Base-by-base conservation (phyloP, 2,888 invertebrate species). In the Drosophila mettleri region DNA sequence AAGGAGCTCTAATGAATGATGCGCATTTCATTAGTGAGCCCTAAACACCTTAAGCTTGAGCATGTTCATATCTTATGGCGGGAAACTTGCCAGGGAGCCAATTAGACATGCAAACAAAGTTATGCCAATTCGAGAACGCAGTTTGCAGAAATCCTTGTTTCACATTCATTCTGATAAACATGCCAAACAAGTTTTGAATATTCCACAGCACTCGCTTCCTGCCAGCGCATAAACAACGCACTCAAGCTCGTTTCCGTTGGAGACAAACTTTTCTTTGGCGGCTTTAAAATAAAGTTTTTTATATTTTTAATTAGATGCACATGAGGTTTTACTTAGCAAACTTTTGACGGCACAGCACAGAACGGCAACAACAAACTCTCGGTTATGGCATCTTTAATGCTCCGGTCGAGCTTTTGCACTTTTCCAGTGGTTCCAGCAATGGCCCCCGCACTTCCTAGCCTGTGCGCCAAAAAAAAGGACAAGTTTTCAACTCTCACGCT, bases 261-360 rank as follows among this genome's bases (percentile, higher is more conserved):
- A 75, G 87, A 83, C 83, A 87, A 83, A 85, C 65, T 83, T 83
- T 86, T 82, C 86, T 83, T 86, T 74, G 83, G 79, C 85, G 87
- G 83, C 88, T 78, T 88, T 88, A 80, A 85, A 83, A 74, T 85
- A 83, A 83, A 83, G 72, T 83, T 85, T 88, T 84, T 85, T 88
- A 85, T 85, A 87, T 85, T 86, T 88, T 85, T 85, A 85, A 85
- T 85, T 86, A 85, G 88, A 83, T 86, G 88, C 85, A 88, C 86
- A 85, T 85, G 84, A 83, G 88, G 77, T 88, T 83, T 83, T 80
- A 86, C 82, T 88, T 86, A 77, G 48, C 80, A 80, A 72, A 81
- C 68, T 81, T 83, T 76, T 83, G 86, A 83, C 78, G 78, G 63
- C 57, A 36, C n/a, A 16, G 12, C 61, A 64, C 33, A 39, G 46